Percentiles rank a stretch among this genome's conserved stretches.
Conservation (phyloP, 2,888 invertebrate genomes). For the Tetanocera ferruginea region DNA sequence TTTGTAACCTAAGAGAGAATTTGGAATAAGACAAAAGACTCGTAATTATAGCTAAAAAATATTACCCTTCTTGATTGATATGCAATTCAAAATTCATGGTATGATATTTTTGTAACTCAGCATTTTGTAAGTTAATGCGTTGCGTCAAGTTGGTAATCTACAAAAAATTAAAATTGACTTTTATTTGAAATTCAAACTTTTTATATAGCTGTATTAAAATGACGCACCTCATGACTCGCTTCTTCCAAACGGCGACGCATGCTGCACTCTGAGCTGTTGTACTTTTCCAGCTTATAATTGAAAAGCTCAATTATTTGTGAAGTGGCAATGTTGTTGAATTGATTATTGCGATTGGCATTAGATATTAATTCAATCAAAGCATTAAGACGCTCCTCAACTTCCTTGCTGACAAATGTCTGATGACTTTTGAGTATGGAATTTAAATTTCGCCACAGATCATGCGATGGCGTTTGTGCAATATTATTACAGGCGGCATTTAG, state of each 20-base stretch:
- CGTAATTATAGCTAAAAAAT: not conserved
- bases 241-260: slow-evolving; percentile 63
- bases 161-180: not conserved
- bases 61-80: slow-evolving; percentile 64
- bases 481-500: slow-evolving; percentile 46
- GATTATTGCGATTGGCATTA: slow-evolving; percentile 59
- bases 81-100: slow-evolving; percentile 66
- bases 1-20: slow-evolving; percentile 57
- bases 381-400: slow-evolving; percentile 61
- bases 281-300: slow-evolving; percentile 66
- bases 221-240: slow-evolving; percentile 58
- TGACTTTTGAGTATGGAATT: slow-evolving; percentile 63
- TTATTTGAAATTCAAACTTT: not conserved
- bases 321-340: slow-evolving; percentile 63
- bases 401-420: slow-evolving; percentile 63
- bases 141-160: slow-evolving; percentile 63
- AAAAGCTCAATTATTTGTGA: slow-evolving; percentile 68
- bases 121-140: slow-evolving; percentile 62
- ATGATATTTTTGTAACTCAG: slow-evolving; percentile 64
- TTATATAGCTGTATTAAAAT: not conserved
- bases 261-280: slow-evolving; percentile 55
- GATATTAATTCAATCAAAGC: slow-evolving; percentile 61
- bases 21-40: slow-evolving; percentile 29
- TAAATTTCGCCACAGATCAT: slow-evolving; percentile 64
- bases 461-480: slow-evolving; percentile 42